Conservation (phyloP, 2,797 vertebrate species). For the Glyptemys insculpta region DNA sequence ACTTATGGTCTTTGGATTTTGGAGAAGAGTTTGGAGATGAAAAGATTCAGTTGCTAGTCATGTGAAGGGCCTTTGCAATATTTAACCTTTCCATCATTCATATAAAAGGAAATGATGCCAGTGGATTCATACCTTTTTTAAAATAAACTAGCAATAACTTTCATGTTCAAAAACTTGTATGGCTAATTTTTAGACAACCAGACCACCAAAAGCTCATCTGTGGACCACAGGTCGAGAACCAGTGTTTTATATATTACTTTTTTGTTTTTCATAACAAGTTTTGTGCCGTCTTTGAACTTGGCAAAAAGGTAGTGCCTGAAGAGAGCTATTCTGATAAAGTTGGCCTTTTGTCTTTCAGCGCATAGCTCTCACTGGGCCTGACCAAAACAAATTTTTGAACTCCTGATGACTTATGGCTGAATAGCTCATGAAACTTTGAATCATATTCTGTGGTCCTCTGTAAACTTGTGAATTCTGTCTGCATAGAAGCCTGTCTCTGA, state of each 20-base stretch:
- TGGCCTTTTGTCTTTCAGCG: neutral
- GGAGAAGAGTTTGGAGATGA: neutral
- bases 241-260: neutral
- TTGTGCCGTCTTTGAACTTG: neutral
- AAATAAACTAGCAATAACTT: rapidly evolving
- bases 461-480: neutral
- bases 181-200: neutral
- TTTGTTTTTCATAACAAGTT: neutral
- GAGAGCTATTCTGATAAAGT: neutral
- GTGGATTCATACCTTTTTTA: neutral
- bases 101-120: neutral
- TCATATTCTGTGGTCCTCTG: neutral
- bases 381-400: neutral
- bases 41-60: neutral
- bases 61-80: neutral
- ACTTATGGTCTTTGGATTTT: neutral
- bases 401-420: neutral
- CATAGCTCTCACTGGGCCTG: neutral
- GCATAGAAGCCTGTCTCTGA: neutral
- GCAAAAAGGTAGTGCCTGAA: neutral
- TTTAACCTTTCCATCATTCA: neutral
- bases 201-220: neutral
- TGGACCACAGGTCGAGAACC: neutral
- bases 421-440: neutral
- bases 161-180: neutral